A percentile compares a stretch with the other conserved stretches of the same genome.
These are phyloP conservation scores for Emberiza fucata DNA, from an alignment of 2,113 vertebrate genomes.

Conservation along the genomic window DNA sequence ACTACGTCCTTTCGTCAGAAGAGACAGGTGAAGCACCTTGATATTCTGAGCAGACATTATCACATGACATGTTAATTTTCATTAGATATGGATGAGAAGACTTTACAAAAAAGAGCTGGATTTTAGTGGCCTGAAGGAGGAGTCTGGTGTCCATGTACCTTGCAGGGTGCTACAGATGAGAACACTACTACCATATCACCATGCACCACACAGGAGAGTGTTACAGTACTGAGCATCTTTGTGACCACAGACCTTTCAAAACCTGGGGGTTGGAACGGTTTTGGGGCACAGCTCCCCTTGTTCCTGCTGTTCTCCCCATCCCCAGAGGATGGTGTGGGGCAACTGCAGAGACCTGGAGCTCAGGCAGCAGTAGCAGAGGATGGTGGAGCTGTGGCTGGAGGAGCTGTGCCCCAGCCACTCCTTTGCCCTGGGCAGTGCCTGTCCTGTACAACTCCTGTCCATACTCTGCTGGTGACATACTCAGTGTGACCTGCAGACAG, in stretches of 20 bases:
- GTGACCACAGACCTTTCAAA: not conserved
- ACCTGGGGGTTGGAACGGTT: not conserved
- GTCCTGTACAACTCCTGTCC: not conserved
- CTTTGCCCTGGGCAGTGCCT: not conserved
- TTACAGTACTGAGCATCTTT: not conserved
- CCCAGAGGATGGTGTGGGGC: not conserved
- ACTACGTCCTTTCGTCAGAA: not conserved
- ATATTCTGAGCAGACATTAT: not conserved
- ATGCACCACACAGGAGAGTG: rapidly evolving
- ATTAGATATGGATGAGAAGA: not conserved
- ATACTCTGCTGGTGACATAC: rapidly evolving
- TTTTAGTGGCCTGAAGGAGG: not conserved
- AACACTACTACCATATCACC: not conserved
- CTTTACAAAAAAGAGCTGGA: not conserved
- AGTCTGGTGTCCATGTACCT: not conserved
- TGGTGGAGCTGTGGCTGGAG: not conserved
- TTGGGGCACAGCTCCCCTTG: not conserved
- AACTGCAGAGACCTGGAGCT: not conserved
- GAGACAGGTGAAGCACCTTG: not conserved
- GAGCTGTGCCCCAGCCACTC: not conserved
- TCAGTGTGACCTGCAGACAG: not conserved
- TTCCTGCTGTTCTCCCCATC: rapidly evolving
- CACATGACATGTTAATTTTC: not conserved
- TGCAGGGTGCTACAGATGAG: not conserved
- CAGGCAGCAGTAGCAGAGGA: rapidly evolving